Conservation (phyloP, 2,888 invertebrate species). For the Subacronicta megacephala region DNA sequence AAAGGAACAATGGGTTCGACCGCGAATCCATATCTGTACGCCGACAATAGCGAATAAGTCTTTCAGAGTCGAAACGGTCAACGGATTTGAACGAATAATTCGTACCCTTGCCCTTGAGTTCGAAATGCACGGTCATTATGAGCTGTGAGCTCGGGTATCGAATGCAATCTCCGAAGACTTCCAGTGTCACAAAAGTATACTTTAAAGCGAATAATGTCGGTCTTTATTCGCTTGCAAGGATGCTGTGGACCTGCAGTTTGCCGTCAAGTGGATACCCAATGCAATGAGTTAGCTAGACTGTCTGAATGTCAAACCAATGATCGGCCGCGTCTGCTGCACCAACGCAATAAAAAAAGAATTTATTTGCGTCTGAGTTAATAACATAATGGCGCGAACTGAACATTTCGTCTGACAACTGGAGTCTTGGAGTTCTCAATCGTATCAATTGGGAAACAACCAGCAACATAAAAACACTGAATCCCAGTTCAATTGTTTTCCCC, state of each 20-base stretch:
- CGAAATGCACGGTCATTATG: conserved; percentile 82
- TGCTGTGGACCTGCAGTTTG: conserved; percentile 57
- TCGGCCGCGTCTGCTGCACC: conserved; percentile 81
- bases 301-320: conserved; percentile 90
- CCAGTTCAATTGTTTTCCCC: conserved; percentile 47
- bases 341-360: conserved; percentile 88
- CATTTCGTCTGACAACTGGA: conserved; percentile 58
- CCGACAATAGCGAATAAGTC: conserved; percentile 67
- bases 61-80: conserved; percentile 73
- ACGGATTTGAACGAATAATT: conserved; percentile 76
- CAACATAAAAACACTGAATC: conserved; percentile 48
- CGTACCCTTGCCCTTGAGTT: conserved; percentile 85
- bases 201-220: conserved; percentile 52
- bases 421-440: conserved; percentile 46
- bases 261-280: conserved; percentile 69
- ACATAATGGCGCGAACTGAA: conserved; percentile 77
- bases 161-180: conserved; percentile 68
- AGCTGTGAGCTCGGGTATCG: conserved; percentile 73
- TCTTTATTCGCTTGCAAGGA: conserved; percentile 57
- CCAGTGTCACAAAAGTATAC: conserved; percentile 50
- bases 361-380: conserved; percentile 86
- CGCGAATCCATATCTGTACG: conserved; percentile 65
- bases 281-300: conserved; percentile 87
- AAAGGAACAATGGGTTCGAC: conserved; percentile 72
- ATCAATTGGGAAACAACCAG: conserved; percentile 58